Conservation (phyloP, 2,113 vertebrate species). For the Cyphomyrus discorhynchus region DNA sequence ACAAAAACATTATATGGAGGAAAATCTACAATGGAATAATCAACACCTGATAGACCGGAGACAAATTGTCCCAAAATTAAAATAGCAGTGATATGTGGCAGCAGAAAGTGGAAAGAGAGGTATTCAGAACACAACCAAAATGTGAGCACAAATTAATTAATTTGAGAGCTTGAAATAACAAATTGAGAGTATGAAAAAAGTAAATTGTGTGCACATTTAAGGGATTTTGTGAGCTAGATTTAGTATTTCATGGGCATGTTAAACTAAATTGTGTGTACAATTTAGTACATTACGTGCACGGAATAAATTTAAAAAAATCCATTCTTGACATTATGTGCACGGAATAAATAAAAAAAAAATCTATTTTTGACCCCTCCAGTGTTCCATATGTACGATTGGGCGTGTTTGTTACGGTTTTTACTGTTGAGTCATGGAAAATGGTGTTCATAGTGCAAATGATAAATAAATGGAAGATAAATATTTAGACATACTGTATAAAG, state of each 20-base stretch:
- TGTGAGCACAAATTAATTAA: not conserved
- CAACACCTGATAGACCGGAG: not conserved
- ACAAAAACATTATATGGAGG: not conserved
- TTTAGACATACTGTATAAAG: no score
- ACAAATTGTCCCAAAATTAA: not conserved
- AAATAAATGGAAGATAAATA: not conserved
- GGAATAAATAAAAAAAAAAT: not conserved
- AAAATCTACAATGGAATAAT: not conserved
- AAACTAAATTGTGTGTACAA: not conserved
- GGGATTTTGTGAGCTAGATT: not conserved
- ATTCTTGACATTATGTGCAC: no score
- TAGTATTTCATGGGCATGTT: not conserved
- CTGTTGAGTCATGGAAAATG: not conserved
- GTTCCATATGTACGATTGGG: not conserved
- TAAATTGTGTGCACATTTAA: not conserved
- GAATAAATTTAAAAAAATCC: not conserved
- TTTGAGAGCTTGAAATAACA: not conserved
- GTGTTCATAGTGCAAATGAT: not conserved
- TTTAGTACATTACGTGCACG: not conserved
- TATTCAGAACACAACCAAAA: not conserved
- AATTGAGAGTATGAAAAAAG: not conserved
- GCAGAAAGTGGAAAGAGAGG: not conserved
- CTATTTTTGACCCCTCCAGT: not conserved
- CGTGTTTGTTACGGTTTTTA: not conserved
- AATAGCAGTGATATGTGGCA: not conserved